Base-by-base conservation (phyloP, 2,113 vertebrate genomes). In the Corapipo altera region DNA sequence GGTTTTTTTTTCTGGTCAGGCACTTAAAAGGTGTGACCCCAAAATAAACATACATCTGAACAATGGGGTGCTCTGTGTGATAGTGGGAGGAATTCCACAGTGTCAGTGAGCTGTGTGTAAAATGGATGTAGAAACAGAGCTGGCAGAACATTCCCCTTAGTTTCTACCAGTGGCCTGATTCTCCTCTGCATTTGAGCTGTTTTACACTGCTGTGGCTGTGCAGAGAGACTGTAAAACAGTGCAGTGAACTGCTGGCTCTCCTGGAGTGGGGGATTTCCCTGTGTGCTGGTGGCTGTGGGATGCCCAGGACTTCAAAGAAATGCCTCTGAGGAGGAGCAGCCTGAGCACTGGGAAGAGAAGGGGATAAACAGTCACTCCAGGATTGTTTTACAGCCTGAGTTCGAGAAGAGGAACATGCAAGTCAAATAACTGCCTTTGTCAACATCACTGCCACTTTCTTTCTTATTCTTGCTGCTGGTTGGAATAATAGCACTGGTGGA, bases 371-470 rank as follows among this genome's bases (percentile, higher is more conserved):
- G 77, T 41, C 76, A 30, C 85, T 85, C 30, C 93, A 58, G 65
- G 35, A 64, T 67, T 85, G 92, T 78, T 96, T 93, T 92, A 84
- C 91, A 93, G 97, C 85, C 88, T 64, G 91, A 66, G 57, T 89
- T 85, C 21, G 70, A 75, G 95, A 67, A 90, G 81, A 83, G 95
- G 67, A 96, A 46, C 7, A 9, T 80, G 57, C 87, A 82, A 70
- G 71, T 92, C 48, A 51, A 62, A 83, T 55, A 39, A 57, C 43
- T 80, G 77, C 91, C 94, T 84, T 94, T 97, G 96, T 96, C 97
- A 96, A 65, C 95, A 91, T 95, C 90, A 30, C 81, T 91, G 93
- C 89, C 96, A 41, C 41, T 19, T 52, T 8, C 23, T 43, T 91
- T 52, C 85, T 86, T 89, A 7, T 81, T 96, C 89, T 43, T 33